Evolutionary conservation across 2,888 invertebrate species (phyloP), one percentile per base, ranked within the genome.

Genomic region (Synergus itoensis): DNA sequence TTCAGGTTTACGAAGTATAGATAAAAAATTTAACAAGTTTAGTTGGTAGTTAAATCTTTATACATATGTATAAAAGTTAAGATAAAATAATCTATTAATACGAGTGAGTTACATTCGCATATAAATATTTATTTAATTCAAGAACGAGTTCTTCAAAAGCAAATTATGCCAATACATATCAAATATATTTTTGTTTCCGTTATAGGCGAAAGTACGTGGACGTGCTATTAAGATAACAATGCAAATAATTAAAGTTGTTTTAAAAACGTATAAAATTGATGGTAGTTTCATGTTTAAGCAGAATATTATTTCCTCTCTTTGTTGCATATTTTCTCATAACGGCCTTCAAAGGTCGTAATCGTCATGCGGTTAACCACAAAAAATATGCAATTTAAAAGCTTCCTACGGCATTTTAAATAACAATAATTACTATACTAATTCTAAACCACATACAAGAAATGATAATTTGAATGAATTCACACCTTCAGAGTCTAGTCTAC

Each of bases 271-370:
- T 48, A 14, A 4, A 16, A 48, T 48, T 41, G 7, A 41, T 48
- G 16, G 5, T 48, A 48, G 14, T 16, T 14, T 53, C 53, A 53
- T 53, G 53, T 53, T 53, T 53, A n/a, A 8, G 41, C 7, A 7
- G 41, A 9, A 41, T 41, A 9, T 41, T 41, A 28, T 28, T 28
- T 28, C 9, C 41, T 41, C 41, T 41, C 9, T 41, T 41, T 7
- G 41, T 41, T 41, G 41, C 41, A 41, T n/a, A 53, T n/a, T 53
- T 53, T n/a, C 53, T n/a, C n/a, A 53, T n/a, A 53, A n/a, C n/a
- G 53, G 16, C 53, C 53, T 53, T 53, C 53, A 53, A 53, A 53
- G 53, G 53, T 53, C 53, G n/a, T n/a, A n/a, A 53, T n/a, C 53
- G n/a, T n/a, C 53, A 53, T 8, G 53, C 53, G 53, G 53, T 53